Percentiles rank a stretch among this genome's conserved stretches.
Evolutionary conservation across 2,113 vertebrate genomes (phyloP).

Genomic region (Monopterus albus): DNA sequence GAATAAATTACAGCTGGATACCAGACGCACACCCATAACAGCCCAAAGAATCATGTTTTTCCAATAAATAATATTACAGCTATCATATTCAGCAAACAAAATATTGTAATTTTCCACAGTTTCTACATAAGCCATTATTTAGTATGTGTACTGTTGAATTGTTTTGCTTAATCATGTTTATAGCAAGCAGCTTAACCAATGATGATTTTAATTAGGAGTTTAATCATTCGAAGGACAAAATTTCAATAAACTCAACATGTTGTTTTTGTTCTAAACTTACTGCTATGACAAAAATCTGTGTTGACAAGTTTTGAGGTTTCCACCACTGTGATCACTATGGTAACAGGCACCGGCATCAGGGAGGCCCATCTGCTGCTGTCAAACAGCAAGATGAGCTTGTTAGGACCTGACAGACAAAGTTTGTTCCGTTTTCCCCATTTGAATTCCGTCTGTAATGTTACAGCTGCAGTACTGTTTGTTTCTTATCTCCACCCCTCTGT

Average conservation of each 20-base stretch:
- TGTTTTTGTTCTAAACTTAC: no score
- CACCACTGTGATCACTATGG: constrained; percentile 20
- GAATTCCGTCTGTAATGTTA: no score
- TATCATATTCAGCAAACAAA: neutral
- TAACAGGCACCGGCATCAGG: constrained; percentile 19
- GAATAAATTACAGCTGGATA: constrained; percentile 58
- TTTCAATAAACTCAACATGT: neutral
- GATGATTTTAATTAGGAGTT: neutral
- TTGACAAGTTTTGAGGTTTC: constrained; percentile 7
- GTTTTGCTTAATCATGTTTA: neutral
- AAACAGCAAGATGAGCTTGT: neutral
- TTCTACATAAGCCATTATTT: no score
- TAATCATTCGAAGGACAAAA: neutral
- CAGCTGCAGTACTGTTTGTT: no score
- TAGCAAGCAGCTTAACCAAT: neutral
- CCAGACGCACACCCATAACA: neutral
- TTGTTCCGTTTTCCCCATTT: neutral
- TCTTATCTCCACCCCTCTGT: neutral
- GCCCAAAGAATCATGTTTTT: neutral
- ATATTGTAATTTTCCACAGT: no score
- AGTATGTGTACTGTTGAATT: no score
- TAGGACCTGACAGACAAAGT: neutral
- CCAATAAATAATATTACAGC: neutral
- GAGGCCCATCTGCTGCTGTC: constrained; percentile 14
- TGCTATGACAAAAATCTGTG: neutral